Percentiles rank a stretch among this genome's conserved stretches.
Evolutionary conservation across 2,888 invertebrate species (phyloP).

Genomic region (Mesochorus sp.): DNA sequence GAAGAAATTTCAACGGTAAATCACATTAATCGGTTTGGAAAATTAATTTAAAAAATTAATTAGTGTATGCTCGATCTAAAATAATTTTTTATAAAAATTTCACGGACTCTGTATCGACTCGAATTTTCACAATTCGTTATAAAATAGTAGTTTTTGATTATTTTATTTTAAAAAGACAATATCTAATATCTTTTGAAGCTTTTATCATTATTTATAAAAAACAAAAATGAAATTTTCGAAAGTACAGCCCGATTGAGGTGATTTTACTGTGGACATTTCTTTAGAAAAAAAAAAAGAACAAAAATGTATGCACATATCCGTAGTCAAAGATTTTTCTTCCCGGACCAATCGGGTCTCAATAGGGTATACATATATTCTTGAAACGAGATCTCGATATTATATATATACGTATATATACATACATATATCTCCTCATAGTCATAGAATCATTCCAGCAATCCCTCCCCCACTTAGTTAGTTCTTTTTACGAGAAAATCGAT

Average conservation of each 20-base stretch:
- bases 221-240: background rate
- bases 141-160: no score
- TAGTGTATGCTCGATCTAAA: no score
- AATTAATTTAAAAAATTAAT: background rate
- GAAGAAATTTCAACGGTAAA: slow-evolving; percentile 6
- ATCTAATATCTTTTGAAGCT: no score
- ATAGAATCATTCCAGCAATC: slow-evolving; percentile 28
- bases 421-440: slow-evolving; percentile 6
- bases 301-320: slow-evolving; percentile 67
- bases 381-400: slow-evolving; percentile 54
- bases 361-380: slow-evolving; percentile 47
- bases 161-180: no score
- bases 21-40: background rate
- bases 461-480: slow-evolving; percentile 33
- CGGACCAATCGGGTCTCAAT: slow-evolving; percentile 66
- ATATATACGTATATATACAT: slow-evolving; percentile 1
- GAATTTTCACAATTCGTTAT: no score
- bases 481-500: slow-evolving; percentile 36
- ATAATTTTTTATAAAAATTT: no score
- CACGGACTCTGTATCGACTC: no score
- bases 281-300: slow-evolving; percentile 5
- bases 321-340: slow-evolving; percentile 57
- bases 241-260: no score
- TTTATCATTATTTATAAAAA: no score
- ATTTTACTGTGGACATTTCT: no score